These are phyloP conservation scores for Synanthedon formicaeformis DNA, from an alignment of 2,888 invertebrate genomes.

Conservation along the genomic window DNA sequence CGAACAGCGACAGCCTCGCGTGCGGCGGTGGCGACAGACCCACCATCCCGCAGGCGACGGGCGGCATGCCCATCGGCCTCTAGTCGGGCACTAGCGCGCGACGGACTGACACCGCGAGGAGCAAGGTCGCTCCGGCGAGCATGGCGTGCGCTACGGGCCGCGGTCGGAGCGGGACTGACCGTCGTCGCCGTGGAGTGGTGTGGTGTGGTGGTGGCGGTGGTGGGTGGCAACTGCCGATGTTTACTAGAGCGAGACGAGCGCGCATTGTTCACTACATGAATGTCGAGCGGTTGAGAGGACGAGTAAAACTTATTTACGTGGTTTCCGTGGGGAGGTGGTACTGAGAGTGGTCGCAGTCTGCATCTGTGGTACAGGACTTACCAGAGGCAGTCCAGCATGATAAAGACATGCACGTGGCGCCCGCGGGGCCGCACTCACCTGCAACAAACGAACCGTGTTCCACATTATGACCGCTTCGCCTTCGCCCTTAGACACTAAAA, in stretches of 20 bases:
- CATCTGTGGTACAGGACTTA: conserved; percentile 26
- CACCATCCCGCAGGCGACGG: conserved; percentile 54
- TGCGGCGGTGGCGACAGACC: conserved; percentile 54
- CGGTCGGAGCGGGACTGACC: conserved; percentile 63
- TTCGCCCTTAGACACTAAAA: too few relatives aligned
- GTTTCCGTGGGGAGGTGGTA: not conserved
- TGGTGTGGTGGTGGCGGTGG: not conserved
- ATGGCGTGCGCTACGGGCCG: conserved; percentile 51
- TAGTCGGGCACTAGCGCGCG: conserved; percentile 39
- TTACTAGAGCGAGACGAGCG: conserved; percentile 36
- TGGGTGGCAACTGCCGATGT: conserved; percentile 18
- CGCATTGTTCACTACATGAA: conserved; percentile 10
- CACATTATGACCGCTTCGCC: conserved; percentile 1
- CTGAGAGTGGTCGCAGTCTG: not conserved
- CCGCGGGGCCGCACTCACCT: conserved; percentile 49
- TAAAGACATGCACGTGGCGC: conserved; percentile 34
- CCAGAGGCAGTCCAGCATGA: conserved; percentile 64
- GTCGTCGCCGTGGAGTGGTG: conserved; percentile 13
- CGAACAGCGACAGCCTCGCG: conserved; percentile 75
- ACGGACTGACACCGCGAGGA: conserved; percentile 23
- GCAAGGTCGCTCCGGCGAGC: conserved; percentile 69
- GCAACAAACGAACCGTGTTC: conserved; percentile 33
- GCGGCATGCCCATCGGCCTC: conserved; percentile 15
- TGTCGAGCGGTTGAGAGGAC: not conserved
- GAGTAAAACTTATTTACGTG: too few relatives aligned